Conservation (phyloP, 2,797 vertebrate genomes). For the Hapalemur alaotrensis region DNA sequence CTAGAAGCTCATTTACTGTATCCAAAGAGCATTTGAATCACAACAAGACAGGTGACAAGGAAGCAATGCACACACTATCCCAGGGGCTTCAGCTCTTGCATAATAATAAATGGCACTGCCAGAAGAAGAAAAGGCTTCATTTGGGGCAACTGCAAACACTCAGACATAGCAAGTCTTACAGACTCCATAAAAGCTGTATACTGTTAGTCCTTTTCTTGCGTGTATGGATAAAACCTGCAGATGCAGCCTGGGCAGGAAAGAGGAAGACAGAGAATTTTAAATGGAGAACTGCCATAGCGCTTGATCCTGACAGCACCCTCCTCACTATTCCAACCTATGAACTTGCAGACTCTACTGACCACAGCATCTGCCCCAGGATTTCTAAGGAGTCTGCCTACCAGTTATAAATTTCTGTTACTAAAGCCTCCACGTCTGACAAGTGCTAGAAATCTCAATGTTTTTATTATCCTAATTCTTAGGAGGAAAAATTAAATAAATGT, state of each 20-base stretch:
- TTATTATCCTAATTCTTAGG: background rate
- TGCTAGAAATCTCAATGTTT: background rate
- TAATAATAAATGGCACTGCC: conserved; percentile 54
- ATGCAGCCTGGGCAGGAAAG: conserved; percentile 74
- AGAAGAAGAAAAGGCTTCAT: conserved; percentile 7
- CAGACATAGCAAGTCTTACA: conserved; percentile 68
- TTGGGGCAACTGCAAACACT: conserved; percentile 65
- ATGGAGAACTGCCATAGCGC: background rate
- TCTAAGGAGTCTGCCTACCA: background rate
- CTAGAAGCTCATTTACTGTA: conserved; percentile 68
- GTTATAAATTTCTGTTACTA: background rate
- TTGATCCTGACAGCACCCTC: background rate
- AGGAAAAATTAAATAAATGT: background rate
- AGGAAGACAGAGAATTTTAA: conserved; percentile 72
- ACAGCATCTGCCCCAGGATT: background rate
- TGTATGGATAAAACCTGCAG: conserved; percentile 66
- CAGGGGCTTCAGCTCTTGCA: conserved; percentile 52
- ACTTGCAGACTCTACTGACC: background rate
- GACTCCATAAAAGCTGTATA: conserved; percentile 71
- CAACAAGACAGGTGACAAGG: conserved; percentile 51
- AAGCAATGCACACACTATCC: conserved; percentile 55
- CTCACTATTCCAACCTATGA: conserved; percentile 42
- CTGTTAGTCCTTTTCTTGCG: conserved; percentile 66
- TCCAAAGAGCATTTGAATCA: conserved; percentile 66
- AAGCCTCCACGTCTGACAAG: background rate